These are phyloP conservation scores for Nestor notabilis DNA, from an alignment of 2,113 vertebrate species.

Conservation along the genomic window DNA sequence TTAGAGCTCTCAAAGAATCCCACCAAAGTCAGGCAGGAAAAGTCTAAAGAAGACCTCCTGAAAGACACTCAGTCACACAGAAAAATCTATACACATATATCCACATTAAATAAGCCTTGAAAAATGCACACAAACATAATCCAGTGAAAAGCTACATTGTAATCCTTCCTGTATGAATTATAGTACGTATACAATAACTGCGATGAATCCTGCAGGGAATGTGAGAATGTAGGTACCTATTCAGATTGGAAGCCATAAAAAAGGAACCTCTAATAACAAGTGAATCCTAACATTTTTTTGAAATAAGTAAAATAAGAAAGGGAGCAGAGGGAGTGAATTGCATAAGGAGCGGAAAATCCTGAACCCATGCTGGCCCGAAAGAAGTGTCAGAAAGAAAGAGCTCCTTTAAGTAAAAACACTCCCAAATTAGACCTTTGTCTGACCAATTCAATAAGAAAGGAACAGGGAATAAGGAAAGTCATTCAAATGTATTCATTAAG, in stretches of 20 bases:
- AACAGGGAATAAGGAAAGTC: constrained; percentile 51
- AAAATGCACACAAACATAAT: constrained; percentile 13
- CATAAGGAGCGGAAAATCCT: constrained; percentile 40
- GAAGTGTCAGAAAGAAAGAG: constrained; percentile 59
- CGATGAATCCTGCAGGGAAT: constrained; percentile 2
- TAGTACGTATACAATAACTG: neutral
- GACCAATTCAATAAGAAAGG: constrained; percentile 62
- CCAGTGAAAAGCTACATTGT: neutral
- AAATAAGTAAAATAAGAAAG: constrained; percentile 54
- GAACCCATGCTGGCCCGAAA: constrained; percentile 51
- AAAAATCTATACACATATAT: neutral
- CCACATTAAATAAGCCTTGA: neutral
- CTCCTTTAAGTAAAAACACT: constrained; percentile 59
- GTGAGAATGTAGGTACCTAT: constrained; percentile 35
- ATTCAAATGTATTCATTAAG: constrained; percentile 63
- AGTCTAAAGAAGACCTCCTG: neutral
- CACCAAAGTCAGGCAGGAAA: neutral
- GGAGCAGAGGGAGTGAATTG: constrained; percentile 32
- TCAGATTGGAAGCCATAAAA: constrained; percentile 31
- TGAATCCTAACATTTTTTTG: constrained; percentile 33
- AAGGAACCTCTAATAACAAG: constrained; percentile 29
- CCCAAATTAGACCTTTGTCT: constrained; percentile 61
- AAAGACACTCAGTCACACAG: neutral
- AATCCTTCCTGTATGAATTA: constrained; percentile 2
- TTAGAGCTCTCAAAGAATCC: neutral